Conservation (phyloP, 1,140 invertebrate species). For the Achroia grisella region DNA sequence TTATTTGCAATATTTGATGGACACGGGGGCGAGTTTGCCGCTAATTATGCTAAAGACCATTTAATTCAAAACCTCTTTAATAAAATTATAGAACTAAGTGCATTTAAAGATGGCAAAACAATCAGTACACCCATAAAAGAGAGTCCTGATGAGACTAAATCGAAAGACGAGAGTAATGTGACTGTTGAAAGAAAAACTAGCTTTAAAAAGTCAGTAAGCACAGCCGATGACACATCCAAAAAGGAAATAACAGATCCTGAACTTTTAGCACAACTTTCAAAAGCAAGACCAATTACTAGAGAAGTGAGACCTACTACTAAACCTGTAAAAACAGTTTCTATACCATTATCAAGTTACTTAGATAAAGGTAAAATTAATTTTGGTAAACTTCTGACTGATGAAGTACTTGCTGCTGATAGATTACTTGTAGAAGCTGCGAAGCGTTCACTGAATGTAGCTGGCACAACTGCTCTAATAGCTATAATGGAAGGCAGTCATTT, state of each 20-base stretch:
- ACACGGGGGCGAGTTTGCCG: slow-evolving; percentile 95
- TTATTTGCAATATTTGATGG: slow-evolving; percentile 96
- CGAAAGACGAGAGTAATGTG: slow-evolving; percentile 46
- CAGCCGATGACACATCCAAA: slow-evolving; percentile 73
- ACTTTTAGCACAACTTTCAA: slow-evolving; percentile 78
- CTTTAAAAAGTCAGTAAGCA: slow-evolving; percentile 78
- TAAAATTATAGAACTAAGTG: slow-evolving; percentile 82
- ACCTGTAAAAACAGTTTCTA: slow-evolving; percentile 48
- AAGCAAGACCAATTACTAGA: slow-evolving; percentile 77
- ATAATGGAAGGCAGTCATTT: slow-evolving; percentile 86
- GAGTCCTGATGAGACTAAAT: slow-evolving; percentile 62
- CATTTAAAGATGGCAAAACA: slow-evolving; percentile 77
- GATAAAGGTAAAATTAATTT: slow-evolving; percentile 85
- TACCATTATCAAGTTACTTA: slow-evolving; percentile 75
- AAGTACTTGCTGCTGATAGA: slow-evolving; percentile 87
- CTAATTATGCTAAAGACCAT: slow-evolving; percentile 90
- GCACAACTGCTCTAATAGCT: slow-evolving; percentile 94
- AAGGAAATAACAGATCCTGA: slow-evolving; percentile 81
- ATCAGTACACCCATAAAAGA: slow-evolving; percentile 41
- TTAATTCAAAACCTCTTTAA: slow-evolving; percentile 84
- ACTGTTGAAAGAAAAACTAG: slow-evolving; percentile 76
- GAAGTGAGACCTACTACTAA: slow-evolving; percentile 71
- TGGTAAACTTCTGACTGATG: slow-evolving; percentile 86
- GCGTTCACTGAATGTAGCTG: slow-evolving; percentile 88
- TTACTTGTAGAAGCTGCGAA: slow-evolving; percentile 86